Conservation (phyloP, 2,113 vertebrate species). For the Phocoena phocoena region DNA sequence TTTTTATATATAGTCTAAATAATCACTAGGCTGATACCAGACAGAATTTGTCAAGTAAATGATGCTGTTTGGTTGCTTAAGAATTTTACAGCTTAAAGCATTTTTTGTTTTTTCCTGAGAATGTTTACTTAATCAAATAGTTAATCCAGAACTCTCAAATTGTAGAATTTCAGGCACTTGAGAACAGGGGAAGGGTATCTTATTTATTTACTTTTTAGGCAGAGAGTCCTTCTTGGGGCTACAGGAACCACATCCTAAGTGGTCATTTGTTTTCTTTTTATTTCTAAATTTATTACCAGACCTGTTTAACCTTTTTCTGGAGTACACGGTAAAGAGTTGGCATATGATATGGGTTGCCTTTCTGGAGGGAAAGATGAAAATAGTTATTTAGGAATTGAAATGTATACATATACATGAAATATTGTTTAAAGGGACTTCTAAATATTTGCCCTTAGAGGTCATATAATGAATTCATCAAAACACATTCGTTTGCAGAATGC, state of each 20-base stretch:
- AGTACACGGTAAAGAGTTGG: background rate
- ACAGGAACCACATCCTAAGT: background rate
- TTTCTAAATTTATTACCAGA: background rate
- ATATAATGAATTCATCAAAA: background rate
- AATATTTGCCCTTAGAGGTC: background rate
- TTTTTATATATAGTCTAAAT: conserved; percentile 16
- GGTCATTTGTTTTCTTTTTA: background rate
- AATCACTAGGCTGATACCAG: background rate
- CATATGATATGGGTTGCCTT: background rate
- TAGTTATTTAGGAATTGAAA: background rate
- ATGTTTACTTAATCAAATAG: background rate
- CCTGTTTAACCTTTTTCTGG: background rate
- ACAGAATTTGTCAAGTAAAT: background rate
- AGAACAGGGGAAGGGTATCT: background rate
- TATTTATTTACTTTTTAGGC: background rate
- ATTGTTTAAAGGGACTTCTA: background rate
- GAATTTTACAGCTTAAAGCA: background rate
- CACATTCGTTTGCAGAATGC: background rate
- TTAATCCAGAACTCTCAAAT: background rate
- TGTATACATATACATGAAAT: background rate
- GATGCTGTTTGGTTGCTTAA: background rate
- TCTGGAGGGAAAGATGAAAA: background rate
- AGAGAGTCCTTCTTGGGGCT: background rate
- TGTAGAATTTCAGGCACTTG: background rate
- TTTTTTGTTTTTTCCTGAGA: background rate